Base-by-base conservation (phyloP, 2,797 vertebrate species). In the Melanotaenia pygmaea region DNA sequence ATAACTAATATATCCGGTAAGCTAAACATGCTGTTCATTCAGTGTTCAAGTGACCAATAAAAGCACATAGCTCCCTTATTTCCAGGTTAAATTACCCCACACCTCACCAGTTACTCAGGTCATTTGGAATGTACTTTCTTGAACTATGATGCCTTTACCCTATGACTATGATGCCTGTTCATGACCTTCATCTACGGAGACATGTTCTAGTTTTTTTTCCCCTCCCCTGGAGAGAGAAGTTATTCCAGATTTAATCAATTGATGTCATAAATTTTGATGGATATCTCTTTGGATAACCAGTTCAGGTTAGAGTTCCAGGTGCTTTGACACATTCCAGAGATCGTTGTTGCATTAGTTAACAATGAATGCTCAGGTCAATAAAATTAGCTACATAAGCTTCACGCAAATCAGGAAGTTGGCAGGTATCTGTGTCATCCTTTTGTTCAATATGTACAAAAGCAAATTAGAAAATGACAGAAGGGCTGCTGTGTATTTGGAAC, bases 51-150 rank as follows among this genome's bases (percentile, higher is more conserved):
- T 76, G 91, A 92, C 93, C 94, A 93, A 93, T 91, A 69, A 85
- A 94, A 95, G 94, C 94, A 95, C 94, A 95, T 92, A 80, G 30
- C 90, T 90, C 91, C 90, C 90, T 91, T 85, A 72, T 90, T 93
- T 93, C 94, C 93, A 93, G 86, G 91, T 93, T 95, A 94, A 94
- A 95, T 94, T 59, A 57, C 69, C 95, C 76, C 80, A 72, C 68
- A 93, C 72, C 61, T 67, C 71, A 65, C 65, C 94, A 95, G 91
- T 95, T 95, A 95, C 97, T 98, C 96, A 96, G 97, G 97, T 97
- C 94, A 95, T 93, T 94, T 95, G 95, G 95, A 97, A 96, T 96
- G 96, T 97, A 96, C 93, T 86, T 60, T 82, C 81, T 80, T 89
- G 88, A 92, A 95, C 94, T 94, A 93, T 93, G 94, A 94, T 95